Base-by-base conservation (phyloP, 53 echinoderm and acorn worm species). In the Echinarachnius parma region DNA sequence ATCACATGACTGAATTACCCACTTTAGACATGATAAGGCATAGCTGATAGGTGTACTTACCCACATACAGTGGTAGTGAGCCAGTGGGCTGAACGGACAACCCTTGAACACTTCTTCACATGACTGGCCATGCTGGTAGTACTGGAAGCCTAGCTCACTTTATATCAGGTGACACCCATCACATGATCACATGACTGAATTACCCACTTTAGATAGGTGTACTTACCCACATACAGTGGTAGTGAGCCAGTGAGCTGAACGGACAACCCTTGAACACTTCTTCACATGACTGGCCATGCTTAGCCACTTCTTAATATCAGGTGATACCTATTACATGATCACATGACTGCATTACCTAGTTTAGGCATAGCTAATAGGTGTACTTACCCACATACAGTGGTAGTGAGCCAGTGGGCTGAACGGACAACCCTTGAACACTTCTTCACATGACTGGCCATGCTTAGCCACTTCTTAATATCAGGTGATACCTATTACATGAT, bases 141-240 rank as follows among this genome's bases (percentile, higher is more conserved):
- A 98, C 55, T 88, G 82, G 77, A 98, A 98, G 9, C 91, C 98
- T 1, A 82, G 77, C 61, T 98, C 91, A 19, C n/a, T n/a, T n/a
- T n/a, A n/a, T n/a, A n/a, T n/a, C n/a, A n/a, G n/a, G n/a, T 54
- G 65, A 25, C 88, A 84, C 48, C 88, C 92, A n/a, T 92, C 85
- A n/a, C n/a, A n/a, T 21, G 82, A n/a, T n/a, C n/a, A n/a, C n/a
- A n/a, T n/a, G n/a, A n/a, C n/a, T n/a, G n/a, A n/a, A n/a, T n/a
- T n/a, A n/a, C n/a, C n/a, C n/a, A n/a, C n/a, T n/a, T n/a, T n/a
- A n/a, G n/a, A n/a, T n/a, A n/a, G n/a, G n/a, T n/a, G n/a, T n/a
- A 91, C 98, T 91, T 77, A 98, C 98, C 98, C 98, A 98, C 86
- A 92, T 87, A 61, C 98, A 98, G 89, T 98, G 98, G 75, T 98